Evolutionary conservation across 2,113 vertebrate species (phyloP).

Genomic region (Gadus chalcogrammus): DNA sequence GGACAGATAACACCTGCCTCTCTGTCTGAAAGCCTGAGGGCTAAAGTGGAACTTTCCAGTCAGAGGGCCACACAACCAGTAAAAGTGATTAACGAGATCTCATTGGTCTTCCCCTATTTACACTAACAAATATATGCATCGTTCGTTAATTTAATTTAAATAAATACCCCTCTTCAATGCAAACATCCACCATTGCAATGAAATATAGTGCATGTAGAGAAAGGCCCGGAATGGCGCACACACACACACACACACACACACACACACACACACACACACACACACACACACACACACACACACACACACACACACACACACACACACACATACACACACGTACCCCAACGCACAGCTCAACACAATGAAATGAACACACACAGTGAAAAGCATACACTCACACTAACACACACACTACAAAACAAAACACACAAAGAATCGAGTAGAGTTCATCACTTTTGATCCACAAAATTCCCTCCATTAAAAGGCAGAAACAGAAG

Average conservation of each 20-base stretch:
- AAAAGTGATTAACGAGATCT: constrained; percentile 76
- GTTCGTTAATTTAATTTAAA: constrained; percentile 43
- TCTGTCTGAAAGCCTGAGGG: constrained; percentile 82
- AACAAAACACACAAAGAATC: constrained; percentile 83
- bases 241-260: background rate
- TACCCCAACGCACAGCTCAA: background rate
- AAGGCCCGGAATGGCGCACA: background rate
- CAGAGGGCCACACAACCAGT: constrained; percentile 79
- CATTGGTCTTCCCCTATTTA: constrained; percentile 65
- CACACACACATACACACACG: no score
- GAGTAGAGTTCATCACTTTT: constrained; percentile 45
- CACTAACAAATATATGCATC: constrained; percentile 52
- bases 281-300: background rate
- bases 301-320: constrained; percentile 50
- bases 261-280: constrained; percentile 16
- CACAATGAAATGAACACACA: constrained; percentile 53
- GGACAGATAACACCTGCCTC: constrained; percentile 85
- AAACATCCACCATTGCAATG: background rate
- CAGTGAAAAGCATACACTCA: constrained; percentile 64
- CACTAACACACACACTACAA: constrained; percentile 77
- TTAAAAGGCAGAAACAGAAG: no score
- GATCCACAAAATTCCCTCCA: no score
- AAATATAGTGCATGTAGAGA: no score
- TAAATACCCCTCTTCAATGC: background rate
- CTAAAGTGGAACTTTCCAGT: constrained; percentile 69